Evolutionary conservation across 2,797 vertebrate genomes (phyloP), one percentile per base, ranked within the genome.

Genomic region (Pipistrellus pygmaeus): DNA sequence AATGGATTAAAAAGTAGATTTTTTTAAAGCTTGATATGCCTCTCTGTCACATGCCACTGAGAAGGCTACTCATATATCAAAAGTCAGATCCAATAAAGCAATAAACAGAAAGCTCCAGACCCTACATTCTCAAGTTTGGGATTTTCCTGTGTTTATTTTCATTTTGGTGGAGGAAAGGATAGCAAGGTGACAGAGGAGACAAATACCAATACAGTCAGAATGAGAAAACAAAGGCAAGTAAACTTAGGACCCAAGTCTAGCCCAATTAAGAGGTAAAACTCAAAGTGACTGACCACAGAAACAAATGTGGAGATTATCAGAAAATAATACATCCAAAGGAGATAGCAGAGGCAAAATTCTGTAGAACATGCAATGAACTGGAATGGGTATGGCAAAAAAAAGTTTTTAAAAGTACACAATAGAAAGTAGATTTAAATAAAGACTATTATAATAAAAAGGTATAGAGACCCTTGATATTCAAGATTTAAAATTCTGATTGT

Each of bases 41-140:
- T 77, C 73, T 32, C 75, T 78, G n/a, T 55, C 51, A 35, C 51
- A 35, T 78, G 51, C n/a, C n/a, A 38, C 25, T 55, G 51, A 55
- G 75, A 78, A 55, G 7, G 51, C 51, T 55, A 35, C n/a, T 53
- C n/a, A 0, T 55, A 4, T 9, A 77, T 35, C 51, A 78, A 93
- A n/a, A 93, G 27, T 51, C 5, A 89, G 64, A 77, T 72, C 13
- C 32, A 85, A 27, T 23, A 95, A 96, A 93, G 25, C 30, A 96
- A 38, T 53, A 86, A 90, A 64, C 41, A 8, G 44, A 27, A 60
- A 55, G 64, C 32, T 80, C 30, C 7, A 91, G 35, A 85, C 5
- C 51, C 66, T 93, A 71, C 44, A 90, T 44, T 86, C 75, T 86
- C 62, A 72, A 69, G 30, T 82, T 68, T 72, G 64, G 23, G 17